A percentile compares a stretch with the other conserved stretches of the same genome.
phyloP scores from a whole-genome alignment of 2,113 vertebrate genomes.

The Porphyrio hochstetteri region DNA sequence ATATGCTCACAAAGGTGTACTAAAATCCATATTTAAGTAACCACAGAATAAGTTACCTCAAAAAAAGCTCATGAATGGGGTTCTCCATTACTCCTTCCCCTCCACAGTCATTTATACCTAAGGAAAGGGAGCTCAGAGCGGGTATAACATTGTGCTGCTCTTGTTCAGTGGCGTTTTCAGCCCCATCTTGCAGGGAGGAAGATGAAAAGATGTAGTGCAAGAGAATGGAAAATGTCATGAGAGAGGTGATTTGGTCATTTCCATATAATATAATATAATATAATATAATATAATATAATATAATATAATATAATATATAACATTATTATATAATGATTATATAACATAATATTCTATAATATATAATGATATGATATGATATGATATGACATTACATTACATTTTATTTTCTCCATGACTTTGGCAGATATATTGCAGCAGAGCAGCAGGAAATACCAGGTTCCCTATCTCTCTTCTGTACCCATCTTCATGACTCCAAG shows the following conservation, averaged over 20 bases:
- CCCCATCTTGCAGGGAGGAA: no score
- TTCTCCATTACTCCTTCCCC: not conserved
- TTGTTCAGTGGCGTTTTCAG: not conserved
- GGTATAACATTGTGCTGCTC: not conserved
- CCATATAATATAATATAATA: no score
- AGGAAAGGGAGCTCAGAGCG: not conserved
- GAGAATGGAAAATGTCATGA: accelerated
- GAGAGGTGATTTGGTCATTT: not conserved
- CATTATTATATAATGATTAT: not conserved
- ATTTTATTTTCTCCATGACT: not conserved
- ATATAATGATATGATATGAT: no score
- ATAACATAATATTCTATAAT: no score
- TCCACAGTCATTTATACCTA: not conserved
- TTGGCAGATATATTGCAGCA: not conserved
- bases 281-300: no score
- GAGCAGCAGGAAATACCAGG: not conserved
- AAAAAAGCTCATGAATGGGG: not conserved
- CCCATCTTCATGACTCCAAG: not conserved
- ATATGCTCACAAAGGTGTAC: not conserved
- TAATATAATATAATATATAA: no score
- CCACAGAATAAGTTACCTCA: not conserved
- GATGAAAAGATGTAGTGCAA: not conserved
- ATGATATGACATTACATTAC: not conserved
- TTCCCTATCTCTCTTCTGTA: not conserved
- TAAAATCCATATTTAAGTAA: not conserved